These are phyloP conservation scores for Xerus inauris DNA, from an alignment of 2,113 vertebrate species.

Conservation along the genomic window DNA sequence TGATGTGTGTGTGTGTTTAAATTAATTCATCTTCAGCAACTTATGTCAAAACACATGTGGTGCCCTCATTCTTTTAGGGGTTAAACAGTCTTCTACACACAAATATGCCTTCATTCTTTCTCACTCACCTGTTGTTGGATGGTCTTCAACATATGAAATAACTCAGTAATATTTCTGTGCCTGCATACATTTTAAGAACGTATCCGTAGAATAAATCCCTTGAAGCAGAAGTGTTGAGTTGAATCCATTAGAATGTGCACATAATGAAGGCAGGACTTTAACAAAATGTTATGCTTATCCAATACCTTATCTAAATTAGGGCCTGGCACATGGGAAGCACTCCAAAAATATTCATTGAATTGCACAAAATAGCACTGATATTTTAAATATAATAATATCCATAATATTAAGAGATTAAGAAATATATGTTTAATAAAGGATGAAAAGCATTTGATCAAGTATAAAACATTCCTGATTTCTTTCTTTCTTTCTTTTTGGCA, in stretches of 20 bases:
- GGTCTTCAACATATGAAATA: not conserved
- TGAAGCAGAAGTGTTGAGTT: not conserved
- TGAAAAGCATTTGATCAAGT: constrained; percentile 3
- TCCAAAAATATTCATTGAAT: not conserved
- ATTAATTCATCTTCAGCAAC: not conserved
- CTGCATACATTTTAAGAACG: not conserved
- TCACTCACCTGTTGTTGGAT: not conserved
- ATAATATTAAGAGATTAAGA: not conserved
- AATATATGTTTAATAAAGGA: not conserved
- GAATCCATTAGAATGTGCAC: not conserved
- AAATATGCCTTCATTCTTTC: not conserved
- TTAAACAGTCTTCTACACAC: not conserved
- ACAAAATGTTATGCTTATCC: not conserved
- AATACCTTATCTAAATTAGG: not conserved
- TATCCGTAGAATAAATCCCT: not conserved
- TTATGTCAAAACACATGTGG: not conserved
- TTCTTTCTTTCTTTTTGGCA: too few species aligned
- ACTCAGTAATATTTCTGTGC: not conserved
- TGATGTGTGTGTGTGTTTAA: not conserved
- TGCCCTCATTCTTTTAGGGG: not conserved
- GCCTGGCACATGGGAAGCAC: not conserved
- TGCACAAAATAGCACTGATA: not conserved
- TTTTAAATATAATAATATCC: not conserved
- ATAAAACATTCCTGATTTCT: not conserved
- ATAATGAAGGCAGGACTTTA: not conserved